Evolutionary conservation across 2,888 invertebrate genomes (phyloP), one percentile per base, ranked within the genome.

Genomic region (Drosophila monieri): DNA sequence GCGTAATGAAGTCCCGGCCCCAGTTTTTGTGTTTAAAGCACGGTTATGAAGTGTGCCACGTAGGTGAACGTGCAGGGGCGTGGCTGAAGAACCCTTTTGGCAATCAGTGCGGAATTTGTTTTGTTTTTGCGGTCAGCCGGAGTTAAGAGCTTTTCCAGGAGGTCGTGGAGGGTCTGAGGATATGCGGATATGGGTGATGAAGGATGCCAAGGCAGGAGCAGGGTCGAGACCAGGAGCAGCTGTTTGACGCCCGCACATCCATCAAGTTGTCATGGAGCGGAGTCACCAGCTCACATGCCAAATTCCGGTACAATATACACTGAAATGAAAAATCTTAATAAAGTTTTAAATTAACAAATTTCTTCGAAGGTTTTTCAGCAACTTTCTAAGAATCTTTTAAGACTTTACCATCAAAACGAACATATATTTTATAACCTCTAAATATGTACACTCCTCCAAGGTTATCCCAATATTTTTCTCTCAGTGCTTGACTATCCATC

Each of bases 81-180:
- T 46, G 57, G 55, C n/a, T 54, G 54, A 21, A 30, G 55, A 86
- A 86, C 87, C 81, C 85, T 81, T 81, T 76, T 69, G 72, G 67
- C 70, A 81, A 86, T 74, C 76, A 70, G 61, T 78, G 67, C 55
- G 61, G 51, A 70, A 58, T 51, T 83, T 80, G 76, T 64, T 54
- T 39, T 59, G 47, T 43, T 51, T 51, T 49, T 79, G 77, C 64
- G 80, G 85, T 74, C 76, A 70, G 69, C 51, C 56, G 25, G 43
- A 64, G 47, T 64, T 35, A 51, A 64, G 62, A 51, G 62, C 60
- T 60, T 39, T 47, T 60, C 15, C 39, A 9, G 30, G n/a, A n/a
- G 12, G n/a, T n/a, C 14, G 14, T 2, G 2, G 8, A 5, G 35
- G 25, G n/a, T 37, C n/a, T n/a, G 9, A 4, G 15, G 18, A 9